Conservation (phyloP, 2,797 vertebrate species). For the Acanthurus leucopareius region DNA sequence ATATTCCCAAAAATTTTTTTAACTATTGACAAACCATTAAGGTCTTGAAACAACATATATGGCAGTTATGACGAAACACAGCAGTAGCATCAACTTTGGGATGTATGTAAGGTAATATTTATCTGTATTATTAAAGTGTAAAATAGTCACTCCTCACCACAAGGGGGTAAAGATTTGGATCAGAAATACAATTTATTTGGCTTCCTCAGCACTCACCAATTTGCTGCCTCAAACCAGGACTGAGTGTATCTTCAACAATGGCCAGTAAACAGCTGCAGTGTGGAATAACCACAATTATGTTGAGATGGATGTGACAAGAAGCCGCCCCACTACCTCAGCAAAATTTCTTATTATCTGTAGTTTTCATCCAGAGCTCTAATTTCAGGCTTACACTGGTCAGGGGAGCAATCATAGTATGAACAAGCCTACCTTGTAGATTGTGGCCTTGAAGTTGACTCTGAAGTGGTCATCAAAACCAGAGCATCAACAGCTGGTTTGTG, state of each 20-base stretch:
- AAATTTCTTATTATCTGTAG: conserved; percentile 1
- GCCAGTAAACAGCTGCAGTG: conserved; percentile 1
- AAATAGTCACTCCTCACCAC: background rate
- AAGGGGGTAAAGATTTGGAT: background rate
- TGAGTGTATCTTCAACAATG: background rate
- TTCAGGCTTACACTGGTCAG: conserved; percentile 25
- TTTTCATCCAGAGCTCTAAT: conserved; percentile 22
- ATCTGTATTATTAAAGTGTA: background rate
- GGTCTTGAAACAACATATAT: background rate
- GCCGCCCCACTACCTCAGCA: conserved; percentile 2
- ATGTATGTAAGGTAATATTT: background rate
- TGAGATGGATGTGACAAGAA: conserved; percentile 16
- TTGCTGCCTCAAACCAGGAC: background rate
- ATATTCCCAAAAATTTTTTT: too few species aligned
- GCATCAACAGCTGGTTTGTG: conserved; percentile 3
- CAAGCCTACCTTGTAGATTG: conserved; percentile 16
- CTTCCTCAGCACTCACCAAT: background rate
- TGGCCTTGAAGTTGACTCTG: conserved; percentile 21
- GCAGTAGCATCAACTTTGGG: background rate
- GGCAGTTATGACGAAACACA: background rate
- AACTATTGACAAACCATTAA: background rate
- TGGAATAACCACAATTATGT: conserved; percentile 20
- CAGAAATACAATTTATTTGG: background rate
- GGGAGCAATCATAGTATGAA: conserved; percentile 10
- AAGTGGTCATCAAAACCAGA: conserved; percentile 30